Conservation (phyloP, 2,797 vertebrate species). For the Muscicapa comitata region DNA sequence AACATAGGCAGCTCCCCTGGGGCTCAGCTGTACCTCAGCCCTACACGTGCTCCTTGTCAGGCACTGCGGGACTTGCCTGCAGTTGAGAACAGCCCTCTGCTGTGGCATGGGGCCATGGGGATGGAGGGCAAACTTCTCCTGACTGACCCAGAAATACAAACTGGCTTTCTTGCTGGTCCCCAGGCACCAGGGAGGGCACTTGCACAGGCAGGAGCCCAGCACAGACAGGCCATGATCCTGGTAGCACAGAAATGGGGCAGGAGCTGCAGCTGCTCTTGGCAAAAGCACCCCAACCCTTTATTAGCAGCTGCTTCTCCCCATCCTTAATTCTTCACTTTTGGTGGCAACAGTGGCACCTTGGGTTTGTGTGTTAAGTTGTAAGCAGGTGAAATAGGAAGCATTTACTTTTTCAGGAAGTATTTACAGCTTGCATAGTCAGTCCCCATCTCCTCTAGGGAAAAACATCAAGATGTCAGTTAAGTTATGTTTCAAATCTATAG, state of each 20-base stretch:
- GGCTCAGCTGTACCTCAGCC: not conserved
- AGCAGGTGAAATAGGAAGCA: conserved; percentile 63
- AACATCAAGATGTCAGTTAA: conserved; percentile 67
- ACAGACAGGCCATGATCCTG: not conserved
- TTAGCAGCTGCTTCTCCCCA: conserved; percentile 7
- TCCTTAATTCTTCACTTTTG: not conserved
- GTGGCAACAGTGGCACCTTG: conserved; percentile 22
- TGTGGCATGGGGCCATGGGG: accelerated
- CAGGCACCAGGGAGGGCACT: not conserved
- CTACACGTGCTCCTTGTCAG: not conserved
- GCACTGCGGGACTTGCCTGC: accelerated
- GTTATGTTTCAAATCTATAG: conserved; percentile 4
- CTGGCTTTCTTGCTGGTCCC: not conserved
- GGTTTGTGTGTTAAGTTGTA: conserved; percentile 48
- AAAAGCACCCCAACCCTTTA: not conserved
- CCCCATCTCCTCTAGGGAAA: conserved; percentile 67
- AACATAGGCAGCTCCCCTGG: not conserved
- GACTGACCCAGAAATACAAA: not conserved
- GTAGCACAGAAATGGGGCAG: not conserved
- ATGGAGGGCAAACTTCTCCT: not conserved
- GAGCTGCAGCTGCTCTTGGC: not conserved
- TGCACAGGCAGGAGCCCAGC: not conserved
- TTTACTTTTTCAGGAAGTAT: conserved; percentile 69
- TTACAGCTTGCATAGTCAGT: conserved; percentile 68
- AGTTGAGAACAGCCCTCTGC: not conserved